A percentile compares a stretch with the other conserved stretches of the same genome.
phyloP scores from a whole-genome alignment of 2,888 invertebrate species.

The Uloborus plumipes region DNA sequence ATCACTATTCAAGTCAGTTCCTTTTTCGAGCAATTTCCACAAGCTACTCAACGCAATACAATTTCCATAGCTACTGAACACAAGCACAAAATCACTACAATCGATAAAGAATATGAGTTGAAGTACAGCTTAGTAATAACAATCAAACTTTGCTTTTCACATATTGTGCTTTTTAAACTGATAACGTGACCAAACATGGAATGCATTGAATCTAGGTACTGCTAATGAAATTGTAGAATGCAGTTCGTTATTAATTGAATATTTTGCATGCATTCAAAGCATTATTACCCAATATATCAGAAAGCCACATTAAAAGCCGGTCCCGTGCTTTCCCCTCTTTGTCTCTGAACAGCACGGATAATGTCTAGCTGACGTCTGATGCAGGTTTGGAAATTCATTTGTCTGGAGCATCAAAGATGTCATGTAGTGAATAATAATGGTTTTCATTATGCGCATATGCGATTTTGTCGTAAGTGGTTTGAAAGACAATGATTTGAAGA shows the following conservation, averaged over 20 bases:
- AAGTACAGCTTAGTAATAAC: neutral
- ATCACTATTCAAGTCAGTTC: too few relatives aligned
- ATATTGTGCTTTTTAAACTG: too few relatives aligned
- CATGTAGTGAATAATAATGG: constrained; percentile 24
- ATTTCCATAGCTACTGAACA: too few relatives aligned
- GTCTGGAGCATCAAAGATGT: constrained; percentile 20
- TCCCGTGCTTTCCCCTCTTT: too few relatives aligned
- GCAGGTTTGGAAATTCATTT: constrained; percentile 31
- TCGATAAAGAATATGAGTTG: too few relatives aligned
- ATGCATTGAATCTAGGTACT: neutral
- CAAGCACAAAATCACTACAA: too few relatives aligned
- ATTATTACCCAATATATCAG: constrained; percentile 44
- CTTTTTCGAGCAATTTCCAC: too few relatives aligned
- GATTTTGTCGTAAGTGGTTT: too few relatives aligned
- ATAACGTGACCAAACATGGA: too few relatives aligned
- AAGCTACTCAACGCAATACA: too few relatives aligned
- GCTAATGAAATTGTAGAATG: constrained; percentile 37
- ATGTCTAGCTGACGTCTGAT: neutral
- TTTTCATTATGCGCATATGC: constrained; percentile 2
- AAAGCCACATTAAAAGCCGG: neutral
- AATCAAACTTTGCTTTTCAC: neutral
- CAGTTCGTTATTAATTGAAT: constrained; percentile 38
- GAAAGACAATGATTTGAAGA: too few relatives aligned
- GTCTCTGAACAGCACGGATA: too few relatives aligned
- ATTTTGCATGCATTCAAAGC: constrained; percentile 26